Evolutionary conservation across 92 coral and sea anemone genomes (phyloP).

Genomic region (Heteractis magnifica): DNA sequence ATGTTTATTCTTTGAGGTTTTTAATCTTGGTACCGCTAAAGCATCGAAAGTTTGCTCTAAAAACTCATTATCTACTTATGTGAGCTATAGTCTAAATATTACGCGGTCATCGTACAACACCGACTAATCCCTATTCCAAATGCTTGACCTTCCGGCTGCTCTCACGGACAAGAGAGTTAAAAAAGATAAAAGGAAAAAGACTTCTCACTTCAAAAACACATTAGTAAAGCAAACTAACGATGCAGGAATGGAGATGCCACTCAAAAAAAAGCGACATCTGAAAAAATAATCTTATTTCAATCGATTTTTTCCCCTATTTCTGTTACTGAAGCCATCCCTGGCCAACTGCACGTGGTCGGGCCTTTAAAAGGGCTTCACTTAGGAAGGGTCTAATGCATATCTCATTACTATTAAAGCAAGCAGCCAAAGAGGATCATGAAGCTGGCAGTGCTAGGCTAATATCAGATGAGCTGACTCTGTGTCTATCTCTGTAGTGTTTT

Average conservation of each 20-base stretch:
- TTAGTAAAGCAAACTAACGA: too few relatives aligned
- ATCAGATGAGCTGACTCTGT: neutral
- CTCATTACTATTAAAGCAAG: neutral
- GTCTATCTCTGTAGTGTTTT: neutral
- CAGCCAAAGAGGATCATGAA: neutral
- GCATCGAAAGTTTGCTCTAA: neutral
- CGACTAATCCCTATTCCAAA: neutral
- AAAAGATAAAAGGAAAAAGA: too few relatives aligned
- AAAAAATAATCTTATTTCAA: too few relatives aligned
- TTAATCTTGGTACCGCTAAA: neutral
- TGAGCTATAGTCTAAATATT: neutral
- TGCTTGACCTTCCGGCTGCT: neutral
- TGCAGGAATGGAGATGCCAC: too few relatives aligned
- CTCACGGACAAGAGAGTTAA: neutral
- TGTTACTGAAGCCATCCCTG: too few relatives aligned
- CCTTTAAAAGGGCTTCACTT: too few relatives aligned
- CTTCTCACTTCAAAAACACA: too few relatives aligned
- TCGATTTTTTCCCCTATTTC: too few relatives aligned
- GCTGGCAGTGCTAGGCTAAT: neutral
- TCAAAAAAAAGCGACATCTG: too few relatives aligned
- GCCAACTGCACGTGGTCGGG: too few relatives aligned
- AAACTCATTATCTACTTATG: neutral
- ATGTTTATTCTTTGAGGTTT: neutral
- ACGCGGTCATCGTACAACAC: neutral
- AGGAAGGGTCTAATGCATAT: neutral